phyloP scores from a whole-genome alignment of 2,888 invertebrate genomes.

The Rotaria macrura region DNA sequence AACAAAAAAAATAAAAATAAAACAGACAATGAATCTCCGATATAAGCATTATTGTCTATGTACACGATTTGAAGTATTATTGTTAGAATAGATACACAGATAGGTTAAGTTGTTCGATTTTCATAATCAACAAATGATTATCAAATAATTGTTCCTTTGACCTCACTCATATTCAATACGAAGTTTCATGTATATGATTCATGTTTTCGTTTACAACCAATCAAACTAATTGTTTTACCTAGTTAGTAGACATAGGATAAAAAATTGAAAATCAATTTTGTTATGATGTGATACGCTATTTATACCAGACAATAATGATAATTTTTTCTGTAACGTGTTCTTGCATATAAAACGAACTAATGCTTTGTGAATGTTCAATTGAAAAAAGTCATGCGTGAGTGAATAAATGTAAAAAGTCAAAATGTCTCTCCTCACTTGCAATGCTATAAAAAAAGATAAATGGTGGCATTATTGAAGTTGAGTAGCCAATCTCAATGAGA shows the following conservation, averaged over 20 bases:
- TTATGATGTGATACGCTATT: neutral
- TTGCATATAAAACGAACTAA: neutral
- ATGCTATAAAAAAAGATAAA: neutral
- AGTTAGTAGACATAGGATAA: neutral
- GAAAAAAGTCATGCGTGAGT: neutral
- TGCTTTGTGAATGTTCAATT: neutral
- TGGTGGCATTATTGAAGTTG: neutral
- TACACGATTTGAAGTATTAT: neutral
- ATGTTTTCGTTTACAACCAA: neutral
- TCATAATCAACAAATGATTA: neutral
- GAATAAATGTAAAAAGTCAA: neutral
- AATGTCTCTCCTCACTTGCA: neutral
- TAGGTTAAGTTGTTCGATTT: too few relatives aligned
- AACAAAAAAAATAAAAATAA: too few relatives aligned
- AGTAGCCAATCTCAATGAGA: neutral
- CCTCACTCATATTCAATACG: neutral
- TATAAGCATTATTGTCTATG: neutral
- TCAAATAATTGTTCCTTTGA: neutral
- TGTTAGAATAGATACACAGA: too few relatives aligned
- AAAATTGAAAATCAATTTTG: neutral
- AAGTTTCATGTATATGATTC: neutral
- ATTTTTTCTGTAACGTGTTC: neutral
- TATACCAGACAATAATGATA: neutral
- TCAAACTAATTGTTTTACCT: neutral
- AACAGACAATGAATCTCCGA: neutral